phyloP scores from a whole-genome alignment of 1,140 invertebrate genomes.

The Parasteatoda tepidariorum region DNA sequence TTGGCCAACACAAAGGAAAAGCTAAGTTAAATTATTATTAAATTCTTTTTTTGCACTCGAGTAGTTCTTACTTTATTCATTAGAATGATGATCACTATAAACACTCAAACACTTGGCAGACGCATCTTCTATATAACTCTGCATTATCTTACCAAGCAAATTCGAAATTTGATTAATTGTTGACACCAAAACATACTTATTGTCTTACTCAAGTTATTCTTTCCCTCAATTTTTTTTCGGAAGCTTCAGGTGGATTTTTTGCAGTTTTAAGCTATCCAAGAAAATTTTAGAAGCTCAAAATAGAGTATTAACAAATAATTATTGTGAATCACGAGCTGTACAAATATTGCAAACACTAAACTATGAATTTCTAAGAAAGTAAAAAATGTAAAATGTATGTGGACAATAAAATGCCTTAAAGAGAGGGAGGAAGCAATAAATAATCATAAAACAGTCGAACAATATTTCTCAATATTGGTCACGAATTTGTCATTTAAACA shows the following conservation, averaged over 20 bases:
- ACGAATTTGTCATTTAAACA: too few relatives aligned
- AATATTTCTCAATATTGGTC: too few relatives aligned
- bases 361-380: too few relatives aligned
- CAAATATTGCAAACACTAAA: too few relatives aligned
- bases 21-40: background rate
- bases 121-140: constrained; percentile 14
- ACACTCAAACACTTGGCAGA: background rate
- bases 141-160: constrained; percentile 36
- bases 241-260: constrained; percentile 35
- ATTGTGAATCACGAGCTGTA: too few relatives aligned
- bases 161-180: constrained; percentile 20
- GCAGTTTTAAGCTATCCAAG: constrained; percentile 14
- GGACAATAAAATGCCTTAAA: too few relatives aligned
- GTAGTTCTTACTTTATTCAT: constrained; percentile 15
- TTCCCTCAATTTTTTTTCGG: constrained; percentile 14
- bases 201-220: constrained; percentile 32
- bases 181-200: constrained; percentile 40
- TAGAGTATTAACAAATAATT: too few relatives aligned
- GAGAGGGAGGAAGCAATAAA: too few relatives aligned
- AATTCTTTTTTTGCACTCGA: background rate
- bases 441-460: too few relatives aligned
- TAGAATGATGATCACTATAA: background rate
- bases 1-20: background rate
- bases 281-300: too few relatives aligned
- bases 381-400: too few relatives aligned